Evolutionary conservation across 2,113 vertebrate genomes (phyloP), one percentile per base, ranked within the genome.

Genomic region (Plotosus lineatus): DNA sequence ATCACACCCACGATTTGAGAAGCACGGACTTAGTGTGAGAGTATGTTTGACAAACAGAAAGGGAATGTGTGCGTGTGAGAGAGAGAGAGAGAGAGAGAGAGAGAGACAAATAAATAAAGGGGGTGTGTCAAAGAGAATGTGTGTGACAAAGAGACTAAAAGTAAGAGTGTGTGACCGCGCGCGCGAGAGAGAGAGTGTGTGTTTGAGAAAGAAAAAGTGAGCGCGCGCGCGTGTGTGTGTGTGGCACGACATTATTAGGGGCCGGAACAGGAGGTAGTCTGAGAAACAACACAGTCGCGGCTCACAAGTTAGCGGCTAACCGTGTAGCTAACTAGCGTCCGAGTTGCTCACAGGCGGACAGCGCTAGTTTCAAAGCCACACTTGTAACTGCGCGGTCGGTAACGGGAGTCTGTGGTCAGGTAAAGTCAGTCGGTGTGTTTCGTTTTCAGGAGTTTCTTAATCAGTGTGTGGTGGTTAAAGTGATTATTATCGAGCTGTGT

Each of bases 181-280:
- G 46, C 5, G 48, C 19, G 48, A 3, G 48, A 17, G 48, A 9
- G 26, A 15, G 56, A n/a, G 28, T 33, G 28, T 36, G 33, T 8
- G 15, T 4, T n/a, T n/a, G n/a, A n/a, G n/a, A n/a, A n/a, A 3
- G 48, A 17, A 17, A 9, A 12, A 15, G 56, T 56, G 28, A 15
- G 28, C 19, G 33, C 3, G 15, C 1, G 28, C 11, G 28, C 2
- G 48, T 3, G 38, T 8, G 28, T 48, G 42, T 78, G 8, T 78
- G 61, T 31, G 26, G n/a, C 48, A 78, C 77, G 77, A 68, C 77
- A 55, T 65, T 17, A 68, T 55, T 78, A 55, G 26, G 77, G 65
- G 77, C 46, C 55, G 56, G 75, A 48, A 46, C 55, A 61, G n/a
- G 77, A 26, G 63, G 38, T 38, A 71, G 50, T 10, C 6, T 26